Base-by-base conservation (phyloP, 2,113 vertebrate species). In the Chascanopsetta lugubris region DNA sequence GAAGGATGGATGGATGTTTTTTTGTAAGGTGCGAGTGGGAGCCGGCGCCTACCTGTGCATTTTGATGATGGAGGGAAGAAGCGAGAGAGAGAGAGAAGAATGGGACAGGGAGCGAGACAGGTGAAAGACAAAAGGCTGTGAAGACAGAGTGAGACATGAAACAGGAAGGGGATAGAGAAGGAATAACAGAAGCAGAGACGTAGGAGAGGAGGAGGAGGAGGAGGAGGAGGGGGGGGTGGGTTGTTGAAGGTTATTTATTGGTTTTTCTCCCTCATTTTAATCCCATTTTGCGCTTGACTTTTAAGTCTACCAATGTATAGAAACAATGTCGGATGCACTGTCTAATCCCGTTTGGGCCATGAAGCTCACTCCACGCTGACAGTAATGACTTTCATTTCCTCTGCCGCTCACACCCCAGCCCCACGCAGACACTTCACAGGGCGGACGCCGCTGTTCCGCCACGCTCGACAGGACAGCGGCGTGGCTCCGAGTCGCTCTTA, bases 281-380 rank as follows among this genome's bases (percentile, higher is more conserved):
- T 92, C 90, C 89, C 78, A 89, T 92, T 93, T 92, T 92, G 85
- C 83, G 90, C 89, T 90, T 91, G 88, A 90, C 91, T 91, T 93
- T 93, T 91, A 92, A 92, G 91, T 92, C 84, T 88, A 87, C 84
- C 86, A 90, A 92, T 88, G 89, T 89, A 92, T 83, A 91, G 89
- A 92, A 91, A 92, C 88, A 92, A 92, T 88, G 91, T 91, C 79
- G 88, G 87, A 90, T 92, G 87, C 89, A 80, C 84, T 54, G 83
- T 85, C 88, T 92, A 92, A 92, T 92, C 91, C 90, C 75, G 72
- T 92, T 92, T 89, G 87, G 82, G 81, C 86, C 90, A 88, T 91
- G 88, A 91, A 91, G 85, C 88, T 87, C 85, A 83, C 85, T 88
- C 77, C 80, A 77, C 84, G 73, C 85, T 77, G 86, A 84, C 85